These are phyloP conservation scores for Tenthredo scrophulariae DNA, from an alignment of 2,888 invertebrate genomes.

Conservation along the genomic window DNA sequence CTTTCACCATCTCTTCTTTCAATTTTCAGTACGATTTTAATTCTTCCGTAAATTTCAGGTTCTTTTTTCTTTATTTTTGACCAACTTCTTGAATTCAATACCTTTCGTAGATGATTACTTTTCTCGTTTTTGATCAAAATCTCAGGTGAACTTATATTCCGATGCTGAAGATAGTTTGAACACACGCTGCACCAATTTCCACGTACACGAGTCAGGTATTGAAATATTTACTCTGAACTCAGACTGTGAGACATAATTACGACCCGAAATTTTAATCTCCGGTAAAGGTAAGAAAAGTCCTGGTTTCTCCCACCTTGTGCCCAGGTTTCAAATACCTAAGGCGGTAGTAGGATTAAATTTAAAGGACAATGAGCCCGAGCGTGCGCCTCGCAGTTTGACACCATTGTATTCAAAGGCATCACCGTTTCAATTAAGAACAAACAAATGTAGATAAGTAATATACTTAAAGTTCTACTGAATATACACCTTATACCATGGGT, in stretches of 20 bases:
- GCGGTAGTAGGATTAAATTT: slow-evolving; percentile 9
- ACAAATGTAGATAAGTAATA: slow-evolving; percentile 32
- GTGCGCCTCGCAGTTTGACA: slow-evolving; percentile 1
- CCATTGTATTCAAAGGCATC: not conserved
- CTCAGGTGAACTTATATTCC: not conserved
- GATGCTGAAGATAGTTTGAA: not conserved
- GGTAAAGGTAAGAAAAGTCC: slow-evolving; percentile 19
- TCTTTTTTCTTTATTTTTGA: not conserved
- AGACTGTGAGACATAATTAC: not conserved
- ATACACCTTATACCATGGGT: not conserved
- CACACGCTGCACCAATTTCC: not conserved
- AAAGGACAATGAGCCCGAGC: not conserved
- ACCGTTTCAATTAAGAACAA: slow-evolving; percentile 26
- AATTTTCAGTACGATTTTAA: not conserved
- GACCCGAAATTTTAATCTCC: not conserved
- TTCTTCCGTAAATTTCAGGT: not conserved
- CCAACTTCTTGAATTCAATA: not conserved
- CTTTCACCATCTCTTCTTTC: not conserved
- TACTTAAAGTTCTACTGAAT: not conserved
- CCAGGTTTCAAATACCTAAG: not conserved
- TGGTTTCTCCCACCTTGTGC: slow-evolving; percentile 10
- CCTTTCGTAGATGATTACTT: not conserved
- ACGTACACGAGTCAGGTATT: slow-evolving; percentile 6
- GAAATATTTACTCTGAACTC: not conserved
- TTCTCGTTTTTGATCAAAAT: not conserved